Evolutionary conservation across 2,797 vertebrate genomes (phyloP), one percentile per base, ranked within the genome.

Genomic region (Falco berigora): DNA sequence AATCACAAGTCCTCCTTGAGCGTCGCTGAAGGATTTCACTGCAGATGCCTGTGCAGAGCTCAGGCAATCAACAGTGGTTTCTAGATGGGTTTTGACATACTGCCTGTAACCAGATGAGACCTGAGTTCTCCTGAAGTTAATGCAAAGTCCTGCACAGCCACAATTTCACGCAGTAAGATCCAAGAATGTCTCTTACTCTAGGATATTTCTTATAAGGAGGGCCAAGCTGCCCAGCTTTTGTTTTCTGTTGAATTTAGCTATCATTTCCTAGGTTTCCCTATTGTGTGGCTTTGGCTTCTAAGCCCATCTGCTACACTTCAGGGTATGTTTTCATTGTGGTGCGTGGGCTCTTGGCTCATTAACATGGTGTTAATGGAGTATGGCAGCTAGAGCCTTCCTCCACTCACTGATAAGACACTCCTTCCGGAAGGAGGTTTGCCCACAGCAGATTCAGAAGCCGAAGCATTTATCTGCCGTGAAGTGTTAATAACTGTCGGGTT

Each of bases 281-380:
- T 90, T 94, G 91, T 96, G 90, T 93, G 92, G 90, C 92, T 94
- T 96, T 94, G 96, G 96, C 95, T 96, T 96, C 86, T 93, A 71
- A 94, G 90, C 96, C 95, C 96, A 97, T 96, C 96, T 97, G 95
- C 96, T 96, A 83, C 89, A 94, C 94, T 97, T 96, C 90, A 90
- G 97, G 97, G 88, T 96, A 95, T 85, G 90, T 97, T 96, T 94
- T 97, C 85, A 68, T 90, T 92, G 78, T 72, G 76, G 79, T 95
- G 96, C 83, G 79, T 93, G 90, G 94, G 96, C 85, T 94, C 71
- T 82, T 91, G 96, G 93, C 92, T 97, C 97, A 96, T 96, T 96
- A 97, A 88, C 6, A 36, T 95, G 86, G 92, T 96, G 96, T 95
- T 97, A 97, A 97, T 97, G 94, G 91, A 96, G 55, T 90, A 96